These are phyloP conservation scores for Eugnorisma glareosa DNA, from an alignment of 2,888 invertebrate genomes.

Conservation along the genomic window DNA sequence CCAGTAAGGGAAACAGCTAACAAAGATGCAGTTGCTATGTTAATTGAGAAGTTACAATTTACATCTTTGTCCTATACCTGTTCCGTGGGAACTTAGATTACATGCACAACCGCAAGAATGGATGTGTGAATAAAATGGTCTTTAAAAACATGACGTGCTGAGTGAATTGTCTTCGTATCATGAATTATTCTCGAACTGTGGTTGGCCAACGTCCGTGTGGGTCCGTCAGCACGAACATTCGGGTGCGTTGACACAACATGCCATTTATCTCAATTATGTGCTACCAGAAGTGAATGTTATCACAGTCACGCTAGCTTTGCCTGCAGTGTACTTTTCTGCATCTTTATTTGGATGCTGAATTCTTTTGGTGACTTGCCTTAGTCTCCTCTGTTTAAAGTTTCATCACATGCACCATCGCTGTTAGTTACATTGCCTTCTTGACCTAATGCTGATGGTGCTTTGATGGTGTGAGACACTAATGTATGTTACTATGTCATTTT, in stretches of 20 bases:
- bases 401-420: background rate
- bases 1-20: background rate
- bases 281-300: slow-evolving; percentile 53
- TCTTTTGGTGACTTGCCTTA: background rate
- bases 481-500: slow-evolving; percentile 7
- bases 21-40: slow-evolving; percentile 36
- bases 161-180: slow-evolving; percentile 52
- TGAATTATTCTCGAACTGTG: slow-evolving; percentile 61
- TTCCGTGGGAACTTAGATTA: slow-evolving; percentile 58
- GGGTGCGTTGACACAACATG: slow-evolving; percentile 73
- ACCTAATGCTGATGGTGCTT: slow-evolving; percentile 3
- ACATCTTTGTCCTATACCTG: slow-evolving; percentile 52
- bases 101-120: slow-evolving; percentile 37
- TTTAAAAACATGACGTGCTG: slow-evolving; percentile 44
- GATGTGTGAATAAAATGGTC: slow-evolving; percentile 57
- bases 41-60: slow-evolving; percentile 35
- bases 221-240: slow-evolving; percentile 61
- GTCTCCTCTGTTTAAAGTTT: background rate
- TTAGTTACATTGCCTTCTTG: background rate
- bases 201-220: slow-evolving; percentile 64
- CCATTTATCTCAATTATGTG: slow-evolving; percentile 75
- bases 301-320: slow-evolving; percentile 54
- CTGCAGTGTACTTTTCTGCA: slow-evolving; percentile 5
- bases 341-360: slow-evolving; percentile 2
- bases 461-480: slow-evolving; percentile 16